phyloP scores from a whole-genome alignment of 1,140 invertebrate species.

The Rhynchophorus ferrugineus region DNA sequence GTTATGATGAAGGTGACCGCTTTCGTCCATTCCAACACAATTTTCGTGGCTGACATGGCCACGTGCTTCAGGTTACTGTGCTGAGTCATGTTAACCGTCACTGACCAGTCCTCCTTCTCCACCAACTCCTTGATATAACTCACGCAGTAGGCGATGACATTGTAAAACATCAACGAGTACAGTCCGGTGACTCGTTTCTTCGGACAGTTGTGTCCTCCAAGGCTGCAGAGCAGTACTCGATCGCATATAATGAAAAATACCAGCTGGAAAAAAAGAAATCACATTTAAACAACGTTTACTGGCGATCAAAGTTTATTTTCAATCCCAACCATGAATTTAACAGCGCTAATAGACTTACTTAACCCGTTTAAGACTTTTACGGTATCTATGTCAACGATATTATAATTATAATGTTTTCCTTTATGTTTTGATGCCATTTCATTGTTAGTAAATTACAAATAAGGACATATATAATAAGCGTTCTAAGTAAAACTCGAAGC shows the following conservation, averaged over 20 bases:
- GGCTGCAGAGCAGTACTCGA: constrained; percentile 42
- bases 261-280: constrained; percentile 48
- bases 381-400: no score
- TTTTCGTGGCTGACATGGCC: constrained; percentile 74
- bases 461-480: no score
- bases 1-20: constrained; percentile 73
- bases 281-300: neutral
- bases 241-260: constrained; percentile 68
- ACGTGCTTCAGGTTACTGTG: constrained; percentile 66
- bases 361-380: no score
- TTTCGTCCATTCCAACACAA: constrained; percentile 75
- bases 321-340: no score
- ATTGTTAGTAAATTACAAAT: no score
- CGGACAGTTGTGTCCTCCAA: constrained; percentile 42
- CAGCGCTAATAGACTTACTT: no score
- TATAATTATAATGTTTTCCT: no score
- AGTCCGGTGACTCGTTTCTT: constrained; percentile 59
- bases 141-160: constrained; percentile 68
- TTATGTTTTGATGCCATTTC: no score
- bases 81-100: constrained; percentile 63
- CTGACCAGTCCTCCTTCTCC: constrained; percentile 68
- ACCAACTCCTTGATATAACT: constrained; percentile 64
- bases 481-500: neutral
- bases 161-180: constrained; percentile 75
- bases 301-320: no score